Evolutionary conservation across 2,888 invertebrate genomes (phyloP).

Genomic region (Masnerella sp.): DNA sequence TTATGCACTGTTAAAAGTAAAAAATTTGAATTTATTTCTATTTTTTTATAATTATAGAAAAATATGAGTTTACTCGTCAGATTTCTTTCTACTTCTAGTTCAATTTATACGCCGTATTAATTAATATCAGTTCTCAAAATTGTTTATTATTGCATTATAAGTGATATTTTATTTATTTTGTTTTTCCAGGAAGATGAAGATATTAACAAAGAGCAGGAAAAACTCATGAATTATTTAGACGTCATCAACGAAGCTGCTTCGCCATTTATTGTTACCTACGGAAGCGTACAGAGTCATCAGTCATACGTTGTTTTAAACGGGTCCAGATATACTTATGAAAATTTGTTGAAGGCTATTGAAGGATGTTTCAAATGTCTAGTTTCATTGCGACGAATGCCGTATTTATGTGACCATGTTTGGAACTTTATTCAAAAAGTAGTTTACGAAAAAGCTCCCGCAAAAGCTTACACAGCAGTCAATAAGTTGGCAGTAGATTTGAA

Average conservation of each 20-base stretch:
- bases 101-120: too few relatives aligned
- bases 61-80: too few relatives aligned
- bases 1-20: too few relatives aligned
- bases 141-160: not conserved
- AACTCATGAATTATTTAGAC: not conserved
- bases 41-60: too few relatives aligned
- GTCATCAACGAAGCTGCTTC: not conserved
- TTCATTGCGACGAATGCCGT: constrained; percentile 10
- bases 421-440: not conserved
- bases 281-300: not conserved
- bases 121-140: too few relatives aligned
- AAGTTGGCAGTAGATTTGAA: not conserved
- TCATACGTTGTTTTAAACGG: constrained; percentile 8
- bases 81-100: too few relatives aligned
- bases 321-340: constrained; percentile 1
- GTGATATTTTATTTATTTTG: not conserved
- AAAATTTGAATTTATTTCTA: too few relatives aligned
- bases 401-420: constrained; percentile 11
- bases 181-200: not conserved
- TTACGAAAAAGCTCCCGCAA: constrained; percentile 3
- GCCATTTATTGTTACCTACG: not conserved
- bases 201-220: not conserved
- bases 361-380: constrained; percentile 10
- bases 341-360: not conserved
- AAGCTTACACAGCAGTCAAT: constrained; percentile 13